Evolutionary conservation across 2,113 vertebrate genomes (phyloP), one percentile per base, ranked within the genome.

Genomic region (Garra rufa): DNA sequence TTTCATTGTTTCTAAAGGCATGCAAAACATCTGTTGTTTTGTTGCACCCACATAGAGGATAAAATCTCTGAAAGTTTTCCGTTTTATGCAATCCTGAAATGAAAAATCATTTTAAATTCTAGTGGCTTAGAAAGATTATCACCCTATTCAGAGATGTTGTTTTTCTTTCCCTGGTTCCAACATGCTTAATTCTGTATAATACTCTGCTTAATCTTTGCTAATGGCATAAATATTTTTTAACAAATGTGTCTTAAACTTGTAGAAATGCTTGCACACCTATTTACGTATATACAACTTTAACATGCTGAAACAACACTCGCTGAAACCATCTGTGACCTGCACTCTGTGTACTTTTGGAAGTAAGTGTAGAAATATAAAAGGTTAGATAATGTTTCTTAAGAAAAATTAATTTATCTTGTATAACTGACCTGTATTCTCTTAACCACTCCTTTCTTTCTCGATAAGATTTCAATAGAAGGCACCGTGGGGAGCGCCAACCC

Each of bases 61-160:
- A 71, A 85, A 81, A 21, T 71, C 83, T 79, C 67, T 87, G 63
- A 48, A 86, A 48, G 8, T 3, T 67, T 67, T 59, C 83, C 81
- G 38, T 79, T 74, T 77, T 85, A 80, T 55, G 55, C 26, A 11
- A 77, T 90, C 87, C 50, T 43, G 87, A 89, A 89, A 91, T 91
- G 90, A 87, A 92, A 92, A 91, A 30, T 89, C 10, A 2, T 0
- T 41, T 41, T 41, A n/a, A n/a, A n/a, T n/a, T n/a, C n/a, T n/a
- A 70, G 21, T 71, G 69, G 38, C 21, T 43, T n/a, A 24, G 38
- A 71, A 43, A 44, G 21, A 71, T 24, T 3, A 14, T 15, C 19
- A 69, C 34, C 4, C 65, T 41, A 13, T 24, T 26, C n/a, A 8
- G n/a, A 44, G 69, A 13, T 24, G 11, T 13, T 43, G 10, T 43